These are phyloP conservation scores for Synanthedon vespiformis DNA, from an alignment of 2,888 invertebrate species.

Conservation along the genomic window DNA sequence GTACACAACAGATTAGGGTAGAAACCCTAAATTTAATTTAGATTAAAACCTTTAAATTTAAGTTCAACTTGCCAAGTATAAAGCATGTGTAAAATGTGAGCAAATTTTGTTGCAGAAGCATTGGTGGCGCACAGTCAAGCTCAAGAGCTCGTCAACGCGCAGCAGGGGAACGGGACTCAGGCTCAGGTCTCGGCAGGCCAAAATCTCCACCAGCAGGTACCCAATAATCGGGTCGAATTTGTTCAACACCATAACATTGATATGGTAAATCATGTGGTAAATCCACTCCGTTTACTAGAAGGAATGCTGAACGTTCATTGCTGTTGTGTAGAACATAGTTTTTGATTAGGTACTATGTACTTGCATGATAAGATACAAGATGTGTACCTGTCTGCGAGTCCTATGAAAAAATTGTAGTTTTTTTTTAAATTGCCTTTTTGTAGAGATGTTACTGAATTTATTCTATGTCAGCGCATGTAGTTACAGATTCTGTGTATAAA, in stretches of 20 bases:
- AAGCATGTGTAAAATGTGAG: too few species aligned
- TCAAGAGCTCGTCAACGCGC: conserved; percentile 49
- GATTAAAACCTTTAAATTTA: too few species aligned
- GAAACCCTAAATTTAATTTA: too few species aligned
- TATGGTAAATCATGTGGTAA: conserved; percentile 64
- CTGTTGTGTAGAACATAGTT: conserved; percentile 34
- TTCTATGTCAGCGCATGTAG: too few species aligned
- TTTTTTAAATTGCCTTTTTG: too few species aligned
- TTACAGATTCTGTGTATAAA: too few species aligned
- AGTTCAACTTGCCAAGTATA: too few species aligned
- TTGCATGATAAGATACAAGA: not conserved
- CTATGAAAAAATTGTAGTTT: too few species aligned
- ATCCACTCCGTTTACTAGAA: conserved; percentile 46
- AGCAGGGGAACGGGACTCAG: conserved; percentile 31
- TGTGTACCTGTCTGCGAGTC: too few species aligned
- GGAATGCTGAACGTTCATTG: conserved; percentile 44
- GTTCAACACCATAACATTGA: conserved; percentile 69
- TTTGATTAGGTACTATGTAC: not conserved
- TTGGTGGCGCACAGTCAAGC: conserved; percentile 63
- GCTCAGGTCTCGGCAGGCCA: conserved; percentile 44
- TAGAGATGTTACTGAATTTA: too few species aligned
- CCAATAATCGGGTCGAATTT: conserved; percentile 68
- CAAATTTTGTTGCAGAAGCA: conserved; percentile 32
- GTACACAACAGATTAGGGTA: too few species aligned
- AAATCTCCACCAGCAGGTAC: conserved; percentile 63